phyloP scores from a whole-genome alignment of 2,113 vertebrate genomes.

The Manacus vitellinus region DNA sequence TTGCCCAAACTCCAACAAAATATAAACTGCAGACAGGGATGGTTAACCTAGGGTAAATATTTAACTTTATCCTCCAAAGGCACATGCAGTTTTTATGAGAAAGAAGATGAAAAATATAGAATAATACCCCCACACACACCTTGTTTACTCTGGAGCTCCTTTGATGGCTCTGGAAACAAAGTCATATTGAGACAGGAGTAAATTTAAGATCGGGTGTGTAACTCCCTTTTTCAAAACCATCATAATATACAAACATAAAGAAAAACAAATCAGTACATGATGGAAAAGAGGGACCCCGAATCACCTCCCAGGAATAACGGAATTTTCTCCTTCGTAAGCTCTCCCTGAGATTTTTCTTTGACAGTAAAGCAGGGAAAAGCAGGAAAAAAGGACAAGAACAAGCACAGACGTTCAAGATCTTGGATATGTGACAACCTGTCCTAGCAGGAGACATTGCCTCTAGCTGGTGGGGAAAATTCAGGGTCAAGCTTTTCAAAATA shows the following conservation, averaged over 20 bases:
- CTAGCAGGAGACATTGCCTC: background rate
- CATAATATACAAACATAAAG: background rate
- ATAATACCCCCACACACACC: background rate
- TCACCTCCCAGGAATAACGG: rapidly evolving
- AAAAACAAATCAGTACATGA: background rate
- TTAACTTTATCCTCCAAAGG: slow-evolving; percentile 46
- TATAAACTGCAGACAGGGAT: slow-evolving; percentile 13
- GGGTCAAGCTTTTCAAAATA: slow-evolving; percentile 48
- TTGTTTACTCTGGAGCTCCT: background rate
- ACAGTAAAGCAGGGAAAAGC: background rate
- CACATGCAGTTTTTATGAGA: slow-evolving; percentile 14
- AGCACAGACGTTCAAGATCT: background rate
- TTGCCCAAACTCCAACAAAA: slow-evolving; percentile 33
- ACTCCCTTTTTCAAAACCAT: background rate
- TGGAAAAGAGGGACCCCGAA: background rate
- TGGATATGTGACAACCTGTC: background rate
- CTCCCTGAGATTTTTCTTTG: background rate
- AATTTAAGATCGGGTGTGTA: background rate
- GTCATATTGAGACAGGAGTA: background rate
- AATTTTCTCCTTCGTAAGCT: background rate
- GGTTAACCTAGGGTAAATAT: slow-evolving; percentile 52
- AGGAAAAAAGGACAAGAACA: background rate
- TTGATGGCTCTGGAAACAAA: background rate
- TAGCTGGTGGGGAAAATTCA: background rate
- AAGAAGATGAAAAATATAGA: slow-evolving; percentile 10